Percentiles rank a stretch among this genome's conserved stretches.
Conservation (phyloP, 2,888 invertebrate species). For the Trichogramma dendrolimi region DNA sequence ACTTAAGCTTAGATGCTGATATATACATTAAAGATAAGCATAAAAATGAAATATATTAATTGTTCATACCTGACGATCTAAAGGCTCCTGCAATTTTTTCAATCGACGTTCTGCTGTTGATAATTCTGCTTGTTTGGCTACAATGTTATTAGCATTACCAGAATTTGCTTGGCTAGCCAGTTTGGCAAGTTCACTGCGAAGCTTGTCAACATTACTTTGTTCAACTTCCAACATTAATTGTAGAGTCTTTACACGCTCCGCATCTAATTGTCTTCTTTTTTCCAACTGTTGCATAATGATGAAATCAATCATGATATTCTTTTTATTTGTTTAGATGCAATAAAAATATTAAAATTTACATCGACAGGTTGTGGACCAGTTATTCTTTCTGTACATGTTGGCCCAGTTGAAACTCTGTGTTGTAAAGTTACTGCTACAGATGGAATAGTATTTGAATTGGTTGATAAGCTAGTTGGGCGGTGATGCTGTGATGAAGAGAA, state of each 20-base stretch:
- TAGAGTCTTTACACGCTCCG: constrained; percentile 78
- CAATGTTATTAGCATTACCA: constrained; percentile 46
- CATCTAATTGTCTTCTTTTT: constrained; percentile 78
- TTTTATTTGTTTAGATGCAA: neutral
- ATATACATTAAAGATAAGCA: constrained; percentile 13
- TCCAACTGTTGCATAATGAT: constrained; percentile 61
- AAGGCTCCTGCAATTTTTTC: constrained; percentile 59
- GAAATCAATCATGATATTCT: constrained; percentile 11
- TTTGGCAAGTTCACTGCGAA: constrained; percentile 65
- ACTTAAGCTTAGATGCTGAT: neutral
- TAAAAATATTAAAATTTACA: constrained; percentile 59
- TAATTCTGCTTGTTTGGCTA: constrained; percentile 54
- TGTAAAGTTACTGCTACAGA: constrained; percentile 48
- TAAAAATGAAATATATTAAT: constrained; percentile 8
- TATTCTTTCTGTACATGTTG: constrained; percentile 63
- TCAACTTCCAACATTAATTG: constrained; percentile 87
- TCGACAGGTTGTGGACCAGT: constrained; percentile 85
- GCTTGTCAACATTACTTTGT: constrained; percentile 73
- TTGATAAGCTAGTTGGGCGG: constrained; percentile 52
- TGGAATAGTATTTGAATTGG: constrained; percentile 39
- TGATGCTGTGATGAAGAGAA: constrained; percentile 42
- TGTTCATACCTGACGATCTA: constrained; percentile 38
- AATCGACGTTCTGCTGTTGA: constrained; percentile 61
- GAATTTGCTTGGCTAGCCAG: constrained; percentile 50
- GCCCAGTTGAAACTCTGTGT: constrained; percentile 46